Evolutionary conservation across 2,888 invertebrate species (phyloP).

Genomic region (Ferdinandea cuprea): DNA sequence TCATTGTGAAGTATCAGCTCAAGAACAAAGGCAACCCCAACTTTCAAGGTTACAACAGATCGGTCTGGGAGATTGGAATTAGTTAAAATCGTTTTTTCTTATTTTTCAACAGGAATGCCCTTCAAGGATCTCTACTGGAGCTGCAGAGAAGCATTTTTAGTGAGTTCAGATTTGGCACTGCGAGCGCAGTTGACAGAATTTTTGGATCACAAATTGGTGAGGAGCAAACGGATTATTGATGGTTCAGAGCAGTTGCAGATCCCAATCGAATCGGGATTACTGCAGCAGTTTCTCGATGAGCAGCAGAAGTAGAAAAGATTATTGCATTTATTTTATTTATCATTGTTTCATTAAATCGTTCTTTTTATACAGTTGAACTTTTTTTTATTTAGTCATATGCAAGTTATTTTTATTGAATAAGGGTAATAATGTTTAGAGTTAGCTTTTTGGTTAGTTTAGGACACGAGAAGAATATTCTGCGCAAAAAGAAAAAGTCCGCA

Average conservation of each 20-base stretch:
- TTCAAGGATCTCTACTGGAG: constrained; percentile 94
- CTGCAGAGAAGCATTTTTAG: constrained; percentile 94
- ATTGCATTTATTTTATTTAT: constrained; percentile 43
- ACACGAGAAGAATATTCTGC: no score
- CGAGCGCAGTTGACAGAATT: constrained; percentile 97
- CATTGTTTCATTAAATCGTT: constrained; percentile 15
- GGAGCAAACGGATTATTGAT: constrained; percentile 90
- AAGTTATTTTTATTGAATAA: no score
- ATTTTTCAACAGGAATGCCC: constrained; percentile 93
- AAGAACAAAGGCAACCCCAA: constrained; percentile 88
- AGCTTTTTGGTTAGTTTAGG: no score
- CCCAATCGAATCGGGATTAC: constrained; percentile 88
- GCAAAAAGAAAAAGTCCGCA: no score
- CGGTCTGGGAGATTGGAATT: background rate
- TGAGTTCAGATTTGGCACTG: constrained; percentile 95
- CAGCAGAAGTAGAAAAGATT: constrained; percentile 78
- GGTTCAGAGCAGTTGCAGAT: constrained; percentile 92
- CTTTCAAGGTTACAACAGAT: constrained; percentile 87
- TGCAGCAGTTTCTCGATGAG: constrained; percentile 90
- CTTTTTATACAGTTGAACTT: constrained; percentile 1
- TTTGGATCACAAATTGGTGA: constrained; percentile 95
- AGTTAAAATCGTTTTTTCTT: no score
- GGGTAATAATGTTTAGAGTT: no score
- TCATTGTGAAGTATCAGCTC: constrained; percentile 92
- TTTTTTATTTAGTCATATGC: background rate